Percentiles rank a stretch among this genome's conserved stretches.
Conservation (phyloP, 2,113 vertebrate genomes). For the Pseudois nayaur region DNA sequence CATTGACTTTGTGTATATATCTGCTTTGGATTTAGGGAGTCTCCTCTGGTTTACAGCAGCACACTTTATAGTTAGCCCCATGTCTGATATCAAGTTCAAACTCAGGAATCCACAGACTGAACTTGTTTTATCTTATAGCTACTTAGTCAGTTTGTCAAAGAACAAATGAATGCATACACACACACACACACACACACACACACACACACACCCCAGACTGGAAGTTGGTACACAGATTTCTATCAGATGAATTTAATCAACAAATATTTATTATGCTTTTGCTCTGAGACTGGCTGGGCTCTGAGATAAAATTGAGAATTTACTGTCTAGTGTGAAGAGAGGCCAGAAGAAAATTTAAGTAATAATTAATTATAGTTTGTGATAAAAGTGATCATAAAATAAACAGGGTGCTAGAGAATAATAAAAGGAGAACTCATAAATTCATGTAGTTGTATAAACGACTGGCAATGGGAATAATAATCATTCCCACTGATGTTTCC, state of each 20-base stretch:
- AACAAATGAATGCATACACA: not conserved
- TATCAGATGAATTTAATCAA: not conserved
- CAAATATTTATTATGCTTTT: not conserved
- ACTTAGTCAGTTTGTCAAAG: not conserved
- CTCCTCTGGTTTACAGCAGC: not conserved
- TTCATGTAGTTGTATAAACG: constrained; percentile 20
- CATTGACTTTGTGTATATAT: not conserved
- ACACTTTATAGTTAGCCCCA: not conserved
- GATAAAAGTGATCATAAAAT: constrained; percentile 1
- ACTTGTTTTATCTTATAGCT: not conserved
- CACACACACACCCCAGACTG: not conserved
- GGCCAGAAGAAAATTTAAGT: not conserved
- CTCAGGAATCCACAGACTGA: not conserved
- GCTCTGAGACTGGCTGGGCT: not conserved
- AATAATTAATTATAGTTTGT: constrained; percentile 2
- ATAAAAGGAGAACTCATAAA: not conserved
- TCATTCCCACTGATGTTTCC: not conserved
- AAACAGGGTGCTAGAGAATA: constrained; percentile 8
- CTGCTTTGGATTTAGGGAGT: not conserved
- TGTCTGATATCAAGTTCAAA: not conserved
- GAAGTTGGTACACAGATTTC: not conserved
- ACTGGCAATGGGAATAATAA: not conserved
- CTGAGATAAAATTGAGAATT: not conserved
- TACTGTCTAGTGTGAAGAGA: not conserved
- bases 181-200: fast-evolving